phyloP scores from a whole-genome alignment of 2,113 vertebrate genomes.

The Platanista minor region DNA sequence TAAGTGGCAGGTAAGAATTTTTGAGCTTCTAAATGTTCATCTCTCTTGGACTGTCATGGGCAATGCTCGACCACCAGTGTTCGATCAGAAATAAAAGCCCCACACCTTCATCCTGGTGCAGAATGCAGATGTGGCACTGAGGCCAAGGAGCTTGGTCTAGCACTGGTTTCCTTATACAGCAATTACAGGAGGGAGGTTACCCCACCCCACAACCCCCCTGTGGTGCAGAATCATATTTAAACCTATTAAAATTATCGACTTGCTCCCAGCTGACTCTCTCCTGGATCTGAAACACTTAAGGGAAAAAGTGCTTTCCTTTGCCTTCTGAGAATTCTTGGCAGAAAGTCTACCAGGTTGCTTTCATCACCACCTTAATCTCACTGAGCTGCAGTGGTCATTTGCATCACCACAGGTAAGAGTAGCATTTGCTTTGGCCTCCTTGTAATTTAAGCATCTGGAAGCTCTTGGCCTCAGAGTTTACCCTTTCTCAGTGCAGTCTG shows the following conservation, averaged over 20 bases:
- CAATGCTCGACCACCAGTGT: background rate
- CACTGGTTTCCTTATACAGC: background rate
- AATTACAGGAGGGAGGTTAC: background rate
- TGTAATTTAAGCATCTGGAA: conserved; percentile 49
- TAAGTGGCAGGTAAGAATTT: background rate
- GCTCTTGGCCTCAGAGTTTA: conserved; percentile 55
- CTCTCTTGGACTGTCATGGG: conserved; percentile 41
- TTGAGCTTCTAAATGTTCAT: conserved; percentile 33
- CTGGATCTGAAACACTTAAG: conserved; percentile 57
- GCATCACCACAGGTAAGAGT: conserved; percentile 63
- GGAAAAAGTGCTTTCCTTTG: conserved; percentile 58
- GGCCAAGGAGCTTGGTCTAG: background rate
- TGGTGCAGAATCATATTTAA: conserved; percentile 38
- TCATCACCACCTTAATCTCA: conserved; percentile 63
- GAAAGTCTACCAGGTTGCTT: conserved; percentile 61
- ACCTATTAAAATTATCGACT: conserved; percentile 33
- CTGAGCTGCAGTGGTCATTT: conserved; percentile 60
- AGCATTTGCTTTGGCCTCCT: conserved; percentile 59
- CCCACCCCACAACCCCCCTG: background rate
- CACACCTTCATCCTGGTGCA: conserved; percentile 57
- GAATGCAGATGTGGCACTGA: background rate
- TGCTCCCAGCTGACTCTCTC: conserved; percentile 52
- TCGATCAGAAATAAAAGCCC: conserved; percentile 2
- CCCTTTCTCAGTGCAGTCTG: conserved; percentile 53
- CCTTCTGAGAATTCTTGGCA: conserved; percentile 64